Percentiles rank a stretch among this genome's conserved stretches.
These are phyloP conservation scores for Oncorhynchus keta DNA, from an alignment of 2,113 vertebrate species.

Conservation along the genomic window DNA sequence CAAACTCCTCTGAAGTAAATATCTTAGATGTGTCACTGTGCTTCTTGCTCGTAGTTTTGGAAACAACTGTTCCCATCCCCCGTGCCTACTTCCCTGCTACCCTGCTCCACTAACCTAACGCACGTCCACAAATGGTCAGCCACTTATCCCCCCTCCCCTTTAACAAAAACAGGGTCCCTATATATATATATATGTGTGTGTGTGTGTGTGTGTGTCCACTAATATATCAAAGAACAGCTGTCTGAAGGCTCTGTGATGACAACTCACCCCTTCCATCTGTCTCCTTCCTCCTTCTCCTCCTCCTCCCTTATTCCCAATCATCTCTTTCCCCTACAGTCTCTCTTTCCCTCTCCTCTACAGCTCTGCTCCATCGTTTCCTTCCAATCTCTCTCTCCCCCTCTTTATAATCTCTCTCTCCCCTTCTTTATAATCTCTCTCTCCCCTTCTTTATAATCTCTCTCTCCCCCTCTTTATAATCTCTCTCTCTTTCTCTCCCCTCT, in stretches of 20 bases:
- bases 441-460: not conserved
- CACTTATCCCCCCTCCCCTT: constrained; percentile 43
- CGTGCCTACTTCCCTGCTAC: constrained; percentile 9
- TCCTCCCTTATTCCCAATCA: constrained; percentile 69
- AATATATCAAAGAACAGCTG: constrained; percentile 85
- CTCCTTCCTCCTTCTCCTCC: too few species aligned
- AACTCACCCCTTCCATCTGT: constrained; percentile 55
- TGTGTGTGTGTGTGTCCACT: constrained; percentile 80
- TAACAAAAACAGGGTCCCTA: constrained; percentile 47
- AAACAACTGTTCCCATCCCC: constrained; percentile 67
- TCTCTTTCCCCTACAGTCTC: constrained; percentile 47
- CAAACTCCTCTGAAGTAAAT: not conserved
- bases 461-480: too few species aligned
- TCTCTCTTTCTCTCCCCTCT: not conserved
- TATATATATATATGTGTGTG: constrained; percentile 70
- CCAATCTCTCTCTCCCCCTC: constrained; percentile 24
- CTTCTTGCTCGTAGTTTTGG: constrained; percentile 73
- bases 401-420: constrained; percentile 16
- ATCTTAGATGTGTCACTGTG: not conserved
- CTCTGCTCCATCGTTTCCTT: not conserved
- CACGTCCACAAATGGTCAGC: constrained; percentile 73
- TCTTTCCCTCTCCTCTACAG: too few species aligned
- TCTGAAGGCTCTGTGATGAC: constrained; percentile 76
- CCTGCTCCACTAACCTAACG: constrained; percentile 15
- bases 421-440: constrained; percentile 13